Conservation (phyloP, 2,888 invertebrate species). For the Opisthograptis luteolata region DNA sequence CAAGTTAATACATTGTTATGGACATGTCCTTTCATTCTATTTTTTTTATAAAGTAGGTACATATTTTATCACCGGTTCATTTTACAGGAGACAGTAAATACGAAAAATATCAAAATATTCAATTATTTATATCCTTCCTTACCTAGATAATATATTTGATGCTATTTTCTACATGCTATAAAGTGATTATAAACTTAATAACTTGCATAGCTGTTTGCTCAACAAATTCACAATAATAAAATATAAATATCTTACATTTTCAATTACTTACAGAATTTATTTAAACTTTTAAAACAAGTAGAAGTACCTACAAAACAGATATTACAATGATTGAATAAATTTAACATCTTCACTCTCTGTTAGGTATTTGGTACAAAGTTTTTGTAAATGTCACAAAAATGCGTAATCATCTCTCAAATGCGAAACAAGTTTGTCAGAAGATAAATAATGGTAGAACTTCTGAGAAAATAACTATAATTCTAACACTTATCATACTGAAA, state of each 20-base stretch:
- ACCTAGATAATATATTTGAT: conserved; percentile 10
- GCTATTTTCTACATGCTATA: conserved; percentile 3
- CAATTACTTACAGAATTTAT: conserved; percentile 12
- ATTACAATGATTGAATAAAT: conserved; percentile 14
- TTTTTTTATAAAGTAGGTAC: conserved; percentile 7
- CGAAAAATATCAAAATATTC: conserved; percentile 25
- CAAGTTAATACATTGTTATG: conserved; percentile 19
- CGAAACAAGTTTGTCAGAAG: conserved; percentile 6
- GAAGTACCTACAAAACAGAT: conserved; percentile 15
- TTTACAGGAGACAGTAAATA: conserved; percentile 17
- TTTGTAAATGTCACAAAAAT: conserved; percentile 13
- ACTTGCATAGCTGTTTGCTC: conserved; percentile 1
- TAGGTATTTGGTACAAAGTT: conserved; percentile 16
- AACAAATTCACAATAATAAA: conserved; percentile 10
- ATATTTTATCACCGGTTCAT: conserved; percentile 11
- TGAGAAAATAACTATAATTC: conserved; percentile 1
- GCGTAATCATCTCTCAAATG: conserved; percentile 9
- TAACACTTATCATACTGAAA: conserved; percentile 16
- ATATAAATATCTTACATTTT: conserved; percentile 12
- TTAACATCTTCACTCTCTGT: conserved; percentile 21
- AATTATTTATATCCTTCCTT: conserved; percentile 18
- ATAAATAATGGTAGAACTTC: conserved; percentile 11
- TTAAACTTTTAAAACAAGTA: conserved; percentile 12
- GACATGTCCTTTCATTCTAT: conserved; percentile 17
- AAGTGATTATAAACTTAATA: conserved; percentile 3